Base-by-base conservation (phyloP, 2,797 vertebrate species). In the Enteromius paludinosus region DNA sequence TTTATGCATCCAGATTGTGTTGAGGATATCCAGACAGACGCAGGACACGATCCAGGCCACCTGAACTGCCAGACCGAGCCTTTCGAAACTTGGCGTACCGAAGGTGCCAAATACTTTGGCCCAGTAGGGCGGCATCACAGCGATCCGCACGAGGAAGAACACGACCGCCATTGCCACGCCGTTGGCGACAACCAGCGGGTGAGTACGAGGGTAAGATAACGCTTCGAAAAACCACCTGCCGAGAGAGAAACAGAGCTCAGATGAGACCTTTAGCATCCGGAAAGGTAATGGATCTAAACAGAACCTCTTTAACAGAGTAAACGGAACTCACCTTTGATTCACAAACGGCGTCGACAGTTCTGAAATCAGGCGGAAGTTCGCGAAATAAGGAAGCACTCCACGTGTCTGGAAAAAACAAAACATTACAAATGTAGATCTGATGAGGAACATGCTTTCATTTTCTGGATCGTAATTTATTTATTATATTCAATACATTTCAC, bases 301-400 rank as follows among this genome's bases (percentile, higher is more conserved):
- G 15, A 65, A 64, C 6, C 9, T 3, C 25, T 69, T 17, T n/a
- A 28, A 17, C 5, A 18, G 5, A 25, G 20, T 8, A 25, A 61
- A 54, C 5, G 0, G 71, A 30, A 65, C 85, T 90, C 81, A 95
- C 95, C 96, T 94, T 89, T 96, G 94, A 88, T 95, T 96, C 82
- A 96, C 95, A 76, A 96, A 97, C 0, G 95, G 95, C 0, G 96
- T 96, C 45, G 94, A 96, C 43, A 96, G 87, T 89, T 97, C 95
- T 11, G 94, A 96, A 87, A 97, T 94, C 76, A 96, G 93, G n/a
- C 96, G 95, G 80, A 96, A 96, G 91, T 95, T 96, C 84, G 94
- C 92, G 35, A 95, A 96, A 87, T 96, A 95, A 6, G 94, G 94
- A 86, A 96, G 94, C 61, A 95, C 93, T 1, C 94, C 94, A 0